Evolutionary conservation across 2,113 vertebrate genomes (phyloP), one percentile per base, ranked within the genome.

Genomic region (Megaptera novaeangliae): DNA sequence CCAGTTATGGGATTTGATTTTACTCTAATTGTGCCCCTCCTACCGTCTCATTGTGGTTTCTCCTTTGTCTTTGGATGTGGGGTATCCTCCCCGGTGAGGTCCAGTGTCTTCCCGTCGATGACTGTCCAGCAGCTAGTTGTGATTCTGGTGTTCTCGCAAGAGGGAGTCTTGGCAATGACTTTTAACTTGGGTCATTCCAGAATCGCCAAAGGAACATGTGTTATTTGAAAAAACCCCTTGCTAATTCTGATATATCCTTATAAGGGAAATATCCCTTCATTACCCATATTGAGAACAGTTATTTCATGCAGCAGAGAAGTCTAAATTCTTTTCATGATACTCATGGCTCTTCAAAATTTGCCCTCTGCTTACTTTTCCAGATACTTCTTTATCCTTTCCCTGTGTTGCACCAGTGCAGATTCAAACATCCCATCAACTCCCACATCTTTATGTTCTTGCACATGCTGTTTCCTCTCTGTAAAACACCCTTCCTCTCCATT

Each of bases 151-250:
- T 41, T 41, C 41, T 41, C 41, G 41, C 41, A 41, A 41, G 41
- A 41, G 41, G 41, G 41, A 41, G 41, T 41, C 41, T 15, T 55
- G 52, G 52, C 80, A 89, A 77, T 61, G n/a, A 74, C 41, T 71
- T 90, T 71, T 75, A 86, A 86, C 41, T 81, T 95, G n/a, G n/a
- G 25, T 91, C 17, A 69, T 49, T 95, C 95, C 17, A 64, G 77
- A 93, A 80, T 88, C 46, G 81, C 66, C 88, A 87, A 34, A 77
- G 64, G 31, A 88, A 83, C 25, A 27, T 9, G 64, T 36, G 13
- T 20, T 86, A 31, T 55, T 69, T 87, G 10, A 57, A 91, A 85
- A 95, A 41, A 46, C 0, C n/a, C 17, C 66, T 92, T 93, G 69
- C 36, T 92, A 25, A 96, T 91, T 85, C 63, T 84, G 31, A 10